Percentiles rank a stretch among this genome's conserved stretches.
Evolutionary conservation across 2,113 vertebrate genomes (phyloP).

Genomic region (Platysternon megacephalum): DNA sequence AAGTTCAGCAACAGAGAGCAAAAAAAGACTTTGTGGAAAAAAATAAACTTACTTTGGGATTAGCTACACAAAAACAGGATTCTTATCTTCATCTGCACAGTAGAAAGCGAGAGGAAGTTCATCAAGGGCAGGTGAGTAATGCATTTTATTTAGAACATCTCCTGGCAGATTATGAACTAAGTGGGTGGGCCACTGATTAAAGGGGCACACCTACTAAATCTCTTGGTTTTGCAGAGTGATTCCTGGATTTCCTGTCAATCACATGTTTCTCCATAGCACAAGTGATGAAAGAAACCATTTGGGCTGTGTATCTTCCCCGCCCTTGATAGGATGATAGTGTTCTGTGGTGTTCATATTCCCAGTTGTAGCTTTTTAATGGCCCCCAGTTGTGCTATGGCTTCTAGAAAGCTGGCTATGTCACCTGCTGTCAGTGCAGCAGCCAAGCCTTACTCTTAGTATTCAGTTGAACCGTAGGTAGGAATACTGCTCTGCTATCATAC

Average conservation of each 20-base stretch:
- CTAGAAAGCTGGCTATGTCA: neutral
- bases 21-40: slow-evolving; percentile 83
- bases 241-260: neutral
- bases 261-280: neutral
- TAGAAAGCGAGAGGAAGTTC: slow-evolving; percentile 69
- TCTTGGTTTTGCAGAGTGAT: neutral
- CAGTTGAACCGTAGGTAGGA: neutral
- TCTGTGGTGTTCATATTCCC: neutral
- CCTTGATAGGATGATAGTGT: neutral
- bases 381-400: neutral
- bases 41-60: slow-evolving; percentile 89
- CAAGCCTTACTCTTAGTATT: neutral
- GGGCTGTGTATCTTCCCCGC: neutral
- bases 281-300: neutral
- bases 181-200: neutral
- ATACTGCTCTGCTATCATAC: neutral
- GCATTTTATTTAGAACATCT: neutral
- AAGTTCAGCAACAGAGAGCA: slow-evolving; percentile 5
- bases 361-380: neutral
- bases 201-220: neutral
- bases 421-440: neutral
- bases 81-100: slow-evolving; percentile 84
- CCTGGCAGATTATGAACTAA: rapidly evolving
- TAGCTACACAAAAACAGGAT: slow-evolving; percentile 60
- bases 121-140: slow-evolving; percentile 77